Conservation (phyloP, 2,888 invertebrate genomes). For the Drosophila anceps region DNA sequence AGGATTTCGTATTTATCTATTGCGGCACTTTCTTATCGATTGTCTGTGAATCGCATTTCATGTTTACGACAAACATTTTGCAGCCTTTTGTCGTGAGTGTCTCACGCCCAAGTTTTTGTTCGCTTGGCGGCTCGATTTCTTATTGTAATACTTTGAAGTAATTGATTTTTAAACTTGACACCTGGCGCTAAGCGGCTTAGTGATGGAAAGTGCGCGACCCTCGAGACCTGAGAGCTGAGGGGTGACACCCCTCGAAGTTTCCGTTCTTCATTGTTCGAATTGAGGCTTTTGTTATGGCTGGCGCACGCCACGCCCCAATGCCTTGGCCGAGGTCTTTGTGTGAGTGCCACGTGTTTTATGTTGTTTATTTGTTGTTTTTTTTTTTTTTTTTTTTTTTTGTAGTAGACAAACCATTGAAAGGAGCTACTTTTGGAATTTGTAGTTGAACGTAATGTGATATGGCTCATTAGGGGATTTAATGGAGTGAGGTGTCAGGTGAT, state of each 20-base stretch:
- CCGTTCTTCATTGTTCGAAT: conserved; percentile 30
- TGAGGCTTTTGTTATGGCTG: conserved; percentile 36
- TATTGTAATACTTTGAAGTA: conserved; percentile 66
- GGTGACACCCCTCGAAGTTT: background rate
- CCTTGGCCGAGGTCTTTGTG: conserved; percentile 16
- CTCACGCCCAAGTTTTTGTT: conserved; percentile 23
- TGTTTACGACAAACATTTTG: conserved; percentile 44
- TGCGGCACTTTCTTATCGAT: conserved; percentile 45
- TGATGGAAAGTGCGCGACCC: conserved; percentile 55
- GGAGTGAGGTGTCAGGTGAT: conserved; percentile 8
- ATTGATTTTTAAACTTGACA: conserved; percentile 81
- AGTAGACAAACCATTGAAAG: conserved; percentile 30
- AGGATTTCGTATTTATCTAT: conserved; percentile 7
- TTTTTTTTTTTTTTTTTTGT: conserved; percentile 14
- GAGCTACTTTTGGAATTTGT: conserved; percentile 36
- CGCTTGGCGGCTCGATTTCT: conserved; percentile 29
- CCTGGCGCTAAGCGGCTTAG: conserved; percentile 75
- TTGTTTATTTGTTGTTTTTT: background rate
- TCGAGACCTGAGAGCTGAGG: conserved; percentile 12
- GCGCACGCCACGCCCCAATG: conserved; percentile 10
- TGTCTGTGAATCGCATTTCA: conserved; percentile 36
- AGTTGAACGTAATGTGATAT: conserved; percentile 62
- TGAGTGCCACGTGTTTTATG: conserved; percentile 16
- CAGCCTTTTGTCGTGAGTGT: conserved; percentile 28
- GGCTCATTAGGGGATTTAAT: conserved; percentile 69